Percentiles rank a stretch among this genome's conserved stretches.
Evolutionary conservation across 2,888 invertebrate species (phyloP).

Genomic region (Hypselothyrea guttata): DNA sequence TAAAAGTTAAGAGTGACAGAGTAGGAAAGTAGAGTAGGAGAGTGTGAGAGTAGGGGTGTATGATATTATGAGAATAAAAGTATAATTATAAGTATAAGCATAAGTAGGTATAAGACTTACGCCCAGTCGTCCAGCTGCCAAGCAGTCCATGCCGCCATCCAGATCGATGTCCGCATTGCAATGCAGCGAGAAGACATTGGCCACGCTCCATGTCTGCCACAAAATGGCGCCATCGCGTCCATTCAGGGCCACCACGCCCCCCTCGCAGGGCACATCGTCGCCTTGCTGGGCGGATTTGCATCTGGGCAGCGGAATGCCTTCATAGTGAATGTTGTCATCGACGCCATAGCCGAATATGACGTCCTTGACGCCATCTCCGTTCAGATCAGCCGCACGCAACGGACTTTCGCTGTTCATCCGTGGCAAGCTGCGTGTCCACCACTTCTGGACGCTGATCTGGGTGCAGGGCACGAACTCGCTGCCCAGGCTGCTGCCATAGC

Average conservation of each 20-base stretch:
- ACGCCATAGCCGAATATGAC: conserved; percentile 90
- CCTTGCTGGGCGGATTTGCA: conserved; percentile 85
- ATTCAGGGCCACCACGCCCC: conserved; percentile 89
- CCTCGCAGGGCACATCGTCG: conserved; percentile 87
- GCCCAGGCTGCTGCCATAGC: conserved; percentile 71
- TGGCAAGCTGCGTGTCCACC: conserved; percentile 88
- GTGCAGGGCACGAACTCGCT: conserved; percentile 81
- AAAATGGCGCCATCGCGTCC: conserved; percentile 87
- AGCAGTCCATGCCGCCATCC: conserved; percentile 88
- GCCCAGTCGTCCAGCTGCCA: conserved; percentile 88
- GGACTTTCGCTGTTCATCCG: conserved; percentile 89
- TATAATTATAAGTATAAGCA: not conserved
- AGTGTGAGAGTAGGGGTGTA: no score
- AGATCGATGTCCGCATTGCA: conserved; percentile 88
- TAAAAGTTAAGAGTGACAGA: no score
- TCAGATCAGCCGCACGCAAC: conserved; percentile 87
- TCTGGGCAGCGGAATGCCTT: conserved; percentile 84
- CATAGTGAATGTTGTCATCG: conserved; percentile 82
- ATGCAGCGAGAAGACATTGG: conserved; percentile 88
- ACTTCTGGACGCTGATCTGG: conserved; percentile 81
- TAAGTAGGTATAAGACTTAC: conserved; percentile 84
- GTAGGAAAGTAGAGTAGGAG: no score
- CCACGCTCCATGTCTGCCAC: conserved; percentile 89
- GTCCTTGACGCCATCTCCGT: conserved; percentile 88
- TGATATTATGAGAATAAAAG: no score